These are phyloP conservation scores for Oreonectes daqikongensis DNA, from an alignment of 2,797 vertebrate species.

Conservation along the genomic window DNA sequence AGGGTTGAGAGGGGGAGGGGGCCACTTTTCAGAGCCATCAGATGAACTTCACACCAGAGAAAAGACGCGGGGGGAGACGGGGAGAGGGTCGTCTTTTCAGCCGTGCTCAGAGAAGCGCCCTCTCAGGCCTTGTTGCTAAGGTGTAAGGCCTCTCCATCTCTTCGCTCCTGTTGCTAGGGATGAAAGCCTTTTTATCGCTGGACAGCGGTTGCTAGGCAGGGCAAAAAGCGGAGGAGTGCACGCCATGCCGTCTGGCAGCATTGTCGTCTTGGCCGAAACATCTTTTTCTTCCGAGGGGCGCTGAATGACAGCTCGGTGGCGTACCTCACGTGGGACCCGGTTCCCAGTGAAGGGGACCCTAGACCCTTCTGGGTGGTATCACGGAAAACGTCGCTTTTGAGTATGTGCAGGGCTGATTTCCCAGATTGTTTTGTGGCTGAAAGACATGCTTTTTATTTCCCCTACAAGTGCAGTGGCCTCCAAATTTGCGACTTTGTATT, in stretches of 20 bases:
- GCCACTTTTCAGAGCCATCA: slow-evolving; percentile 72
- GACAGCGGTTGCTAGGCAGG: slow-evolving; percentile 76
- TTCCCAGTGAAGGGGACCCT: slow-evolving; percentile 35
- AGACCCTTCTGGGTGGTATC: slow-evolving; percentile 51
- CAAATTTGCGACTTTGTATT: neutral
- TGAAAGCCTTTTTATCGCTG: slow-evolving; percentile 58
- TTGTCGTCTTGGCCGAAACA: slow-evolving; percentile 74
- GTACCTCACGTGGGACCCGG: slow-evolving; percentile 56
- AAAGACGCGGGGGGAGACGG: slow-evolving; percentile 52
- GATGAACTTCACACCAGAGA: slow-evolving; percentile 78
- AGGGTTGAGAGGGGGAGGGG: slow-evolving; percentile 77
- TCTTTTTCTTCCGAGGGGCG: slow-evolving; percentile 66
- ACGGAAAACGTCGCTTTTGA: slow-evolving; percentile 48
- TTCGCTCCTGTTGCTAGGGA: slow-evolving; percentile 61
- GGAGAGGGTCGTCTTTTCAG: slow-evolving; percentile 66
- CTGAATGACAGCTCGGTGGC: slow-evolving; percentile 69
- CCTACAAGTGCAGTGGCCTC: slow-evolving; percentile 39
- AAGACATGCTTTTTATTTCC: slow-evolving; percentile 53
- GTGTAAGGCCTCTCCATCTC: slow-evolving; percentile 60
- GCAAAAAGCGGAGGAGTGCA: slow-evolving; percentile 66
- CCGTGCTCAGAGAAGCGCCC: slow-evolving; percentile 66
- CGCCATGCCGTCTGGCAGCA: slow-evolving; percentile 65
- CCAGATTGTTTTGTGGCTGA: slow-evolving; percentile 48
- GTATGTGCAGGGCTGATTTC: slow-evolving; percentile 47
- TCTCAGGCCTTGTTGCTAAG: slow-evolving; percentile 59